These are phyloP conservation scores for Neoarius graeffei DNA, from an alignment of 2,113 vertebrate species.

Conservation along the genomic window DNA sequence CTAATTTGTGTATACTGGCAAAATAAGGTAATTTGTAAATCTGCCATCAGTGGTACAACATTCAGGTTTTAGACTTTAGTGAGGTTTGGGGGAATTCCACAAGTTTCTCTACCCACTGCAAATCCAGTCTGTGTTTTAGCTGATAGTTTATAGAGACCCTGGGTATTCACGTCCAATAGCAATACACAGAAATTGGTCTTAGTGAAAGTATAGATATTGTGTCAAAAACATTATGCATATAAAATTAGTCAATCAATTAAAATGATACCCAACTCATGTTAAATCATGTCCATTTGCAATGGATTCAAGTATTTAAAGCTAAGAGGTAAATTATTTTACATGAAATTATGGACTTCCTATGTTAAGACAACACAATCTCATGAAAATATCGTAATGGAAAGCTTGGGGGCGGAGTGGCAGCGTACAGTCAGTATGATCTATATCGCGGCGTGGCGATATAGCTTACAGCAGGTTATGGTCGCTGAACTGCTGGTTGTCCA, in stretches of 20 bases:
- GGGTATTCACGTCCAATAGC: not conserved
- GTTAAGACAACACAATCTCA: not conserved
- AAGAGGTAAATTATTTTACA: not conserved
- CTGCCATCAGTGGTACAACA: not conserved
- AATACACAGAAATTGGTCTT: not conserved
- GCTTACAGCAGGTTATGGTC: too few species aligned
- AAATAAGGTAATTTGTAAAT: not conserved
- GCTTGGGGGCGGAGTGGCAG: not conserved
- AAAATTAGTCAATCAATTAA: not conserved
- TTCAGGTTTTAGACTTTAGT: not conserved
- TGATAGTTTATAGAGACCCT: not conserved
- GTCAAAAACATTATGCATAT: not conserved
- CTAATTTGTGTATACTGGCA: not conserved
- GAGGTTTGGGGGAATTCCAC: not conserved
- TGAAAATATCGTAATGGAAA: not conserved
- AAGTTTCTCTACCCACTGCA: not conserved
- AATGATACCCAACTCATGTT: not conserved
- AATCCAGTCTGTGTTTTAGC: not conserved
- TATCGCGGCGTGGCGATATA: too few species aligned
- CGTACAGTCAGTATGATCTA: too few species aligned
- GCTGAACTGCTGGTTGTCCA: too few species aligned
- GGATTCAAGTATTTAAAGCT: not conserved
- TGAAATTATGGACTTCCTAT: not conserved
- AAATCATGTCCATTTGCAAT: not conserved
- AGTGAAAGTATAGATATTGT: not conserved